A percentile compares a stretch with the other conserved stretches of the same genome.
Evolutionary conservation across 2,113 vertebrate species (phyloP).

Genomic region (Andinoacara biseriatus): DNA sequence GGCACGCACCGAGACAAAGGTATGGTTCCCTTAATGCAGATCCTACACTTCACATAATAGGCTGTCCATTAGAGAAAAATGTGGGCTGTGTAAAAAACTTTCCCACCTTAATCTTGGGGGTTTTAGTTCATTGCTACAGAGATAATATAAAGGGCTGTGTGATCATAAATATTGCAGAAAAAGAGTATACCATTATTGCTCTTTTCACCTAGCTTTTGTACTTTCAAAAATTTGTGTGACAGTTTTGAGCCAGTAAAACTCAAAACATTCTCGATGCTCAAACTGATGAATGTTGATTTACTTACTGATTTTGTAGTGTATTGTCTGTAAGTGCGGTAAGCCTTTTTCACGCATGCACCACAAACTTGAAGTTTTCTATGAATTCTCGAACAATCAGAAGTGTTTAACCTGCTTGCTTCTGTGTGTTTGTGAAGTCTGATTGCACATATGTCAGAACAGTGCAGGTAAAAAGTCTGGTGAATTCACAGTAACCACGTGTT

Average conservation of each 20-base stretch:
- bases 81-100: conserved; percentile 3
- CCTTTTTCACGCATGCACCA: neutral
- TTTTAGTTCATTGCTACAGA: conserved; percentile 20
- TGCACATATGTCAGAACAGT: neutral
- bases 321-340: neutral
- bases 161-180: conserved; percentile 1
- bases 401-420: neutral
- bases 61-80: conserved; percentile 47
- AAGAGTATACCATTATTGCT: neutral
- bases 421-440: neutral
- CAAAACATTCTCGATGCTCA: neutral
- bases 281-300: neutral
- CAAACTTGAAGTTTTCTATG: neutral
- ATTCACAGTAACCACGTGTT: neutral
- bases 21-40: conserved; percentile 46
- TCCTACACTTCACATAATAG: conserved; percentile 43
- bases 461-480: neutral
- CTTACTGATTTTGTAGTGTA: neutral
- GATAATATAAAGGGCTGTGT: neutral
- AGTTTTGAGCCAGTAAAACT: neutral
- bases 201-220: neutral
- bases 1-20: conserved; percentile 51
- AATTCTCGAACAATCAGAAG: fast-evolving
- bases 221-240: neutral
- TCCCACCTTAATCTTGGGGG: conserved; percentile 7